Percentiles rank a stretch among this genome's conserved stretches.
phyloP scores from a whole-genome alignment of 2,888 invertebrate genomes.

The Selenia dentaria region DNA sequence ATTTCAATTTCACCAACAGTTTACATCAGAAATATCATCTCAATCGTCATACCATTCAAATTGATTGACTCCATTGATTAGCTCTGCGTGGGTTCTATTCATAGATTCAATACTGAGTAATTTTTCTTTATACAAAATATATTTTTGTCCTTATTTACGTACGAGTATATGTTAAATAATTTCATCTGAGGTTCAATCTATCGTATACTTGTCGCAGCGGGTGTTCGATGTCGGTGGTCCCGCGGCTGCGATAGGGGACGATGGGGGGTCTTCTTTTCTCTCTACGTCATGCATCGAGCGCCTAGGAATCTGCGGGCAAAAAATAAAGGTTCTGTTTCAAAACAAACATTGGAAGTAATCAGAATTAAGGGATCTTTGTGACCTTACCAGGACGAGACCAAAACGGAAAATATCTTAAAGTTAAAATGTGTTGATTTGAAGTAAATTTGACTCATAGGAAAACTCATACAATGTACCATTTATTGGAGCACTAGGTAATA shows the following conservation, averaged over 20 bases:
- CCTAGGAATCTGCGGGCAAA: slow-evolving; percentile 25
- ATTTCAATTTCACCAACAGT: slow-evolving; percentile 18
- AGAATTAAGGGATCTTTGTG: too few species aligned
- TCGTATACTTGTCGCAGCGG: slow-evolving; percentile 37
- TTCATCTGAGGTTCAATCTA: slow-evolving; percentile 28
- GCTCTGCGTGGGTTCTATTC: slow-evolving; percentile 31
- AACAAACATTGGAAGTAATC: slow-evolving; percentile 4
- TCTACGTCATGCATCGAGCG: slow-evolving; percentile 31
- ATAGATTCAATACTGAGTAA: slow-evolving; percentile 21
- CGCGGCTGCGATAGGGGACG: slow-evolving; percentile 13
- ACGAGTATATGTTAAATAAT: slow-evolving; percentile 21
- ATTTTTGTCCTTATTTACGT: slow-evolving; percentile 23
- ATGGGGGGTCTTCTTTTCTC: slow-evolving; percentile 39
- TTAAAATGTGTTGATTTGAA: too few species aligned
- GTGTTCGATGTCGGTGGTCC: slow-evolving; percentile 53
- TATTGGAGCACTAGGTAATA: too few species aligned
- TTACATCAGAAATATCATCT: slow-evolving; percentile 35
- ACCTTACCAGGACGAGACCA: too few species aligned
- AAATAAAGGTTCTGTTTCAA: slow-evolving; percentile 12
- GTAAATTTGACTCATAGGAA: too few species aligned
- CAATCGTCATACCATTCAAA: slow-evolving; percentile 33
- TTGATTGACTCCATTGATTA: slow-evolving; percentile 41
- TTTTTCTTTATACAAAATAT: slow-evolving; percentile 13
- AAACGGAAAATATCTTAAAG: too few species aligned
- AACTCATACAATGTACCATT: too few species aligned